Percentiles rank a stretch among this genome's conserved stretches.
Conservation (phyloP, 2,797 vertebrate genomes). For the Pseudomugil gertrudae region DNA sequence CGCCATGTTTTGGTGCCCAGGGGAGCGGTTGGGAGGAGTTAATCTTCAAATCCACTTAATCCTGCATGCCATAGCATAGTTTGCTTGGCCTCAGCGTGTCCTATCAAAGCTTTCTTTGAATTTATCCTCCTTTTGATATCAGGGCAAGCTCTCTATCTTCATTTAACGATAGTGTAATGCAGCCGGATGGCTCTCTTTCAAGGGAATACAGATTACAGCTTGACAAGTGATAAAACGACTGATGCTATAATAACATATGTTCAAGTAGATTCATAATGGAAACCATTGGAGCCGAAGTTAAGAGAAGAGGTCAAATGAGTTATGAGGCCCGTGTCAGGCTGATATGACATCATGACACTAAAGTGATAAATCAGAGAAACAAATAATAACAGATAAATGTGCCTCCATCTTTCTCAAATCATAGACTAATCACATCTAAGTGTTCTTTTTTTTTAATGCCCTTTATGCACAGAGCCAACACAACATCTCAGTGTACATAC, state of each 20-base stretch:
- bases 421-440: not conserved
- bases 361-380: constrained; percentile 52
- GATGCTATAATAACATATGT: constrained; percentile 23
- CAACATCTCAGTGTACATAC: not conserved
- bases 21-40: too few relatives aligned
- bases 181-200: constrained; percentile 21
- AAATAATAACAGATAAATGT: constrained; percentile 52
- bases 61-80: constrained; percentile 10
- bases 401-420: constrained; percentile 25
- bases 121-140: constrained; percentile 21
- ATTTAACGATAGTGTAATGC: constrained; percentile 15
- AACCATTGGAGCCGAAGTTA: constrained; percentile 42
- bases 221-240: constrained; percentile 27
- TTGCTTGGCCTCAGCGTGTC: not conserved
- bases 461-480: not conserved
- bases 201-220: constrained; percentile 39
- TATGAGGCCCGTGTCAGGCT: constrained; percentile 56
- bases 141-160: constrained; percentile 26
- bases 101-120: constrained; percentile 33
- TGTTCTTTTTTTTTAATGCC: not conserved
- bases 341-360: constrained; percentile 58
- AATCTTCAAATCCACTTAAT: constrained; percentile 38
- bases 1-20: too few relatives aligned
- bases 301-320: constrained; percentile 50
- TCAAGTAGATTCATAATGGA: constrained; percentile 15